These are phyloP conservation scores for Okapia johnstoni DNA, from an alignment of 2,113 vertebrate species.

Conservation along the genomic window DNA sequence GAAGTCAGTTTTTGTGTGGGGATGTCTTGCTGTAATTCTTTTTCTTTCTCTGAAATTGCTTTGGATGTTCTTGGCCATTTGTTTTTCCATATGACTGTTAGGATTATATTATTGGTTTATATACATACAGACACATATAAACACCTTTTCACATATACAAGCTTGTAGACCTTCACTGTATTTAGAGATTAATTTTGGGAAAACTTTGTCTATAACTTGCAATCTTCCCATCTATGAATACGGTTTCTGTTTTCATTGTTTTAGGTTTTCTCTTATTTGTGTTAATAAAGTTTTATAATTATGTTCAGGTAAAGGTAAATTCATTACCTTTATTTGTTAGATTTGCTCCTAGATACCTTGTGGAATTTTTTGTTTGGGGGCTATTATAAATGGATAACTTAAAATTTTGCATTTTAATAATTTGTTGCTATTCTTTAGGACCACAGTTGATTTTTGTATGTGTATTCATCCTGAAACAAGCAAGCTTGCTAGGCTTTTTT, in stretches of 20 bases:
- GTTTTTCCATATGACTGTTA: neutral
- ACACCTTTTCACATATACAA: neutral
- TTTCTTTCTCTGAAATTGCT: neutral
- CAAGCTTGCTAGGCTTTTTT: neutral
- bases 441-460: neutral
- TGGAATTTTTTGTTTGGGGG: neutral
- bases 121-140: neutral
- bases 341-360: neutral
- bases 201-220: neutral
- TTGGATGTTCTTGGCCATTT: neutral
- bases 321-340: neutral
- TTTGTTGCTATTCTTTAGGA: neutral
- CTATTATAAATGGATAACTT: neutral
- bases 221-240: neutral
- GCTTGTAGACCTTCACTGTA: neutral
- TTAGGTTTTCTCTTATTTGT: neutral
- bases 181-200: neutral
- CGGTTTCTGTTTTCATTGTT: neutral
- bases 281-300: neutral
- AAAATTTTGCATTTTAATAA: neutral
- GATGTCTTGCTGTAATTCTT: neutral
- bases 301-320: neutral
- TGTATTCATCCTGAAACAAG: neutral
- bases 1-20: neutral
- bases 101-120: neutral